Evolutionary conservation across 2,888 invertebrate species (phyloP), one percentile per base, ranked within the genome.

Genomic region (Aphrophora alni): DNA sequence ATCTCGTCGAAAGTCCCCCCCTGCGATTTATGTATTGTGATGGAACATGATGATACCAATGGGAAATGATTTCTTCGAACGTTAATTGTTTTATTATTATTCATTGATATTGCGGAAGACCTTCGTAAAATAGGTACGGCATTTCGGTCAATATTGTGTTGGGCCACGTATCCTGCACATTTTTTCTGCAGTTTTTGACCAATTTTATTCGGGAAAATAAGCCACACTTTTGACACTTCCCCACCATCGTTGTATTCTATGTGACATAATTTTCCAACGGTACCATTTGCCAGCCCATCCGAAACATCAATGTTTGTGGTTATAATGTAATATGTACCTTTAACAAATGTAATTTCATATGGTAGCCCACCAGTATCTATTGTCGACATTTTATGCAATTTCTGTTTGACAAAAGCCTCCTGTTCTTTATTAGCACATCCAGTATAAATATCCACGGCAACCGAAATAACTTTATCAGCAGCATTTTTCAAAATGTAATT

Each of bases 201-300:
- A 33, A 33, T 33, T 33, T 33, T 33, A 7, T 33, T 33, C 10
- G 4, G 68, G 68, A 68, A 68, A 68, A 68, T 4, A 4, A 68
- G 14, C 68, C 68, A 68, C 4, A 68, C 14, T 8, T 7, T 68
- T 14, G 68, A 8, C 4, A 68, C 14, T 8, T 68, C 68, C 68
- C 68, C 33, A 33, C 10, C 33, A 4, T 33, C 33, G 10, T 33
- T 33, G 4, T 33, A 10, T 7, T 86, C 86, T 38, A 87, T 83
- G 81, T 85, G 82, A 27, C 83, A 71, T 74, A 87, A 83, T 82
- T 82, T 84, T 25, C 86, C 86, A 68, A 84, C 82, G 25, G 86
- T 86, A 27, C 86, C 86, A 83, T 87, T 87, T 7, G 84, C 86
- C 75, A 86, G 84, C 33, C 87, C 87, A 85, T 87, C 86, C 68